These are phyloP conservation scores for Pinctada fucata DNA, from an alignment of 2,888 invertebrate species.

Conservation along the genomic window DNA sequence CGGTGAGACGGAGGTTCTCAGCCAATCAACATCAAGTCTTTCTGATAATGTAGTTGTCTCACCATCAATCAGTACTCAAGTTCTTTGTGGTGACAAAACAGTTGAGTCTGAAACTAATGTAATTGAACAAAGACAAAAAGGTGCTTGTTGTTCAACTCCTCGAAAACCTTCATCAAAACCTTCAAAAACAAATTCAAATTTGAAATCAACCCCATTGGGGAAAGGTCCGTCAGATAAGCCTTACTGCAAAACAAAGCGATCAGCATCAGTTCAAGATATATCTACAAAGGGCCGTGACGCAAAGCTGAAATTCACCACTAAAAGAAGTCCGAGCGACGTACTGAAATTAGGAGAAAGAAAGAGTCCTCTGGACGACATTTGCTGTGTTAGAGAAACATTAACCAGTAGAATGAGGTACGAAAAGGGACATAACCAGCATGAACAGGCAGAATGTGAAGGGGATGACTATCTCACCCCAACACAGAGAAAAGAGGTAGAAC, in stretches of 20 bases:
- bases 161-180: not conserved
- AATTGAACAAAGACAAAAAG: too few species aligned
- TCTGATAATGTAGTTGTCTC: not conserved
- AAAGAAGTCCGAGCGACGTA: not conserved
- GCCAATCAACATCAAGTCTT: not conserved
- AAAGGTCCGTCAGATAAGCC: not conserved
- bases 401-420: slow-evolving; percentile 61
- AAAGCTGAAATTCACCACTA: not conserved
- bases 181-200: not conserved
- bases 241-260: not conserved
- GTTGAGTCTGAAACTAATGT: not conserved
- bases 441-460: slow-evolving; percentile 42
- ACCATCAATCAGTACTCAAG: not conserved
- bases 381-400: slow-evolving; percentile 50
- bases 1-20: not conserved
- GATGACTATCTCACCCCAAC: slow-evolving; percentile 65
- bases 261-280: not conserved
- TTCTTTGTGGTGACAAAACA: not conserved
- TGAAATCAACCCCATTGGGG: not conserved
- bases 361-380: not conserved
- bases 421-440: slow-evolving; percentile 56
- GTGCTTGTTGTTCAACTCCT: too few species aligned
- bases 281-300: not conserved
- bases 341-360: not conserved
- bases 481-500: slow-evolving; percentile 62